Conservation (phyloP, 2,888 invertebrate species). For the Acrocyrtus sp. region DNA sequence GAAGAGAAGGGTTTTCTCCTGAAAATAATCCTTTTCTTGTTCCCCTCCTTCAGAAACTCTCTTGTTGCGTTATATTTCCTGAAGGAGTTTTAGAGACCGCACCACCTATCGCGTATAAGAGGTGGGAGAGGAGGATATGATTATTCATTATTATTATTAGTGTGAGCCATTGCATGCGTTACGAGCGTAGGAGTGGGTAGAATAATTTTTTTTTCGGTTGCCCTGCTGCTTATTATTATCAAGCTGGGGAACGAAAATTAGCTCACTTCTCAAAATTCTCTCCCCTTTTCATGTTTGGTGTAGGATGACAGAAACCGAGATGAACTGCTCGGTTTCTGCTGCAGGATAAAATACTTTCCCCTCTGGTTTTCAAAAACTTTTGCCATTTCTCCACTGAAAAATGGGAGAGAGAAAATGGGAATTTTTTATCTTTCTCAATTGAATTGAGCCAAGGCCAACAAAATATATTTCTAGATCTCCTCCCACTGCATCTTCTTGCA, state of each 20-base stretch:
- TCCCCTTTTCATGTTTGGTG: neutral
- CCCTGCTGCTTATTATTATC: constrained; percentile 16
- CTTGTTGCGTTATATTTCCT: neutral
- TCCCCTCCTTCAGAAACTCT: constrained; percentile 8
- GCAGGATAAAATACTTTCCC: too few relatives aligned
- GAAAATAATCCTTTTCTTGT: constrained; percentile 7
- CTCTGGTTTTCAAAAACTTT: neutral
- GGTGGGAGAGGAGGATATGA: neutral
- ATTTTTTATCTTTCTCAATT: neutral
- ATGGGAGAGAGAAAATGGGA: neutral
- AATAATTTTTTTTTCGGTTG: neutral
- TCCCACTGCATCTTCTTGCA: too few relatives aligned
- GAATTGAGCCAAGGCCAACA: neutral
- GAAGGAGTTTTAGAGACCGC: too few relatives aligned
- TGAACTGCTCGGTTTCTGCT: too few relatives aligned
- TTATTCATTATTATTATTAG: neutral
- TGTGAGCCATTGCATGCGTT: too few relatives aligned
- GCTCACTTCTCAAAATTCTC: constrained; percentile 31
- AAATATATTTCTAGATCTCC: too few relatives aligned
- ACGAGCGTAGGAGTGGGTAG: too few relatives aligned
- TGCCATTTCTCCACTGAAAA: neutral
- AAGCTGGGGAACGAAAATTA: constrained; percentile 27
- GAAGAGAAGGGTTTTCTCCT: neutral
- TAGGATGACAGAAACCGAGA: neutral
- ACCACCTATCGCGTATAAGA: neutral